Conservation (phyloP, 2,888 invertebrate genomes). For the Tribolium freemani region DNA sequence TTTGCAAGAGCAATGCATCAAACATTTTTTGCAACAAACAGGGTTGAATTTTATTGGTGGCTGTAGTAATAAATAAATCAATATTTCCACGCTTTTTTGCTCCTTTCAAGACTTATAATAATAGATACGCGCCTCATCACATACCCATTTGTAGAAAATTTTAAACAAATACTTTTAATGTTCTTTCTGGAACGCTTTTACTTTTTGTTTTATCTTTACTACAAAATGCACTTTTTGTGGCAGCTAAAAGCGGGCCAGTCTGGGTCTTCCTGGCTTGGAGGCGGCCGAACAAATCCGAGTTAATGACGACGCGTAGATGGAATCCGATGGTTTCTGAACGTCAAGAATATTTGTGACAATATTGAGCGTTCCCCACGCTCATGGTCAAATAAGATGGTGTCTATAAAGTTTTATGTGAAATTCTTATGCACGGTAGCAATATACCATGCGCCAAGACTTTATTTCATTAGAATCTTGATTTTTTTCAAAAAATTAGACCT, state of each 20-base stretch:
- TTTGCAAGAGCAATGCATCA: constrained; percentile 53
- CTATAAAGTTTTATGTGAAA: constrained; percentile 50
- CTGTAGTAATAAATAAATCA: constrained; percentile 57
- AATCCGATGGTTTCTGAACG: constrained; percentile 64
- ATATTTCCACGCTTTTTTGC: constrained; percentile 53
- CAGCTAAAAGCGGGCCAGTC: constrained; percentile 9
- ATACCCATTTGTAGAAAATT: too few species aligned
- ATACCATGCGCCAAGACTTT: constrained; percentile 57
- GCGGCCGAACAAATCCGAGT: constrained; percentile 50
- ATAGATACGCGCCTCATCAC: background rate
- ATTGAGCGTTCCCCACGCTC: constrained; percentile 74
- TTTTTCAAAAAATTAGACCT: too few species aligned
- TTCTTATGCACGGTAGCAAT: constrained; percentile 57
- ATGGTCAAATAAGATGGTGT: constrained; percentile 35
- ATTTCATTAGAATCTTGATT: too few species aligned
- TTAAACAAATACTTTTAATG: too few species aligned
- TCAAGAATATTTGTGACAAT: constrained; percentile 69
- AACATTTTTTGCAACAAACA: constrained; percentile 45
- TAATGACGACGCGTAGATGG: constrained; percentile 63
- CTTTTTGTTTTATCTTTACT: background rate
- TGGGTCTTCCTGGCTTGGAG: constrained; percentile 44
- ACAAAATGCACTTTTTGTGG: constrained; percentile 21
- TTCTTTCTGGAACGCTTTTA: background rate
- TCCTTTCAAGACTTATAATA: constrained; percentile 58
- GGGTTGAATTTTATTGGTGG: constrained; percentile 53